Evolutionary conservation across 1,140 invertebrate species (phyloP), one percentile per base, ranked within the genome.

Genomic region (Hyphantria cunea): DNA sequence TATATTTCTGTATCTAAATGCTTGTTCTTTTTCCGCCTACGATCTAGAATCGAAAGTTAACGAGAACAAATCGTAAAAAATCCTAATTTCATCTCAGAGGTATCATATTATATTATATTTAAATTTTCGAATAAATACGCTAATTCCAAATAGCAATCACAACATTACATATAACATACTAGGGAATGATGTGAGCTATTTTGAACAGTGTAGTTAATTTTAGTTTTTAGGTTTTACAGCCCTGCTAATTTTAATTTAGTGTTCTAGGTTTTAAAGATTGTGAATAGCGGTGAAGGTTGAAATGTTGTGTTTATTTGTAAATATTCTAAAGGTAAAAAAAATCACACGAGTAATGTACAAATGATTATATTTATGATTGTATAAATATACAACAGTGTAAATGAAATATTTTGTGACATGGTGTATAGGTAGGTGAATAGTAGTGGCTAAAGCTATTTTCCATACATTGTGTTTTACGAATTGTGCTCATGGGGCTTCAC

Each of bases 351-450:
- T 83, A 78, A 86, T 89, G 84, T 89, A 86, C 86, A 89, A 87
- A 89, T 82, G 63, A 78, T 80, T 79, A 84, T 86, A 85, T 84
- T 86, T 85, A 85, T 82, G 65, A 74, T 74, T 80, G 76, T 85
- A 81, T 58, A 78, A 68, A 80, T 82, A 80, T 84, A 82, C 74
- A 86, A 75, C 70, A 53, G 71, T 83, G 74, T 80, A 84, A 82
- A 84, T 67, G 74, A 73, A 80, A 84, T 89, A 86, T 84, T 89
- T 90, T 86, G 85, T 86, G 87, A 86, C 84, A 90, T 88, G 84
- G 76, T 87, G 85, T 88, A 83, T 74, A 78, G 70, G 80, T 76
- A 77, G 71, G 70, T 59, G 72, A 61, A 65, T 79, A 79, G 72
- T 63, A 66, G 72, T 72, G 52, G 74, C 68, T 73, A 74, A 66